Base-by-base conservation (phyloP, 2,797 vertebrate species). In the Catamblyrhynchus diadema region DNA sequence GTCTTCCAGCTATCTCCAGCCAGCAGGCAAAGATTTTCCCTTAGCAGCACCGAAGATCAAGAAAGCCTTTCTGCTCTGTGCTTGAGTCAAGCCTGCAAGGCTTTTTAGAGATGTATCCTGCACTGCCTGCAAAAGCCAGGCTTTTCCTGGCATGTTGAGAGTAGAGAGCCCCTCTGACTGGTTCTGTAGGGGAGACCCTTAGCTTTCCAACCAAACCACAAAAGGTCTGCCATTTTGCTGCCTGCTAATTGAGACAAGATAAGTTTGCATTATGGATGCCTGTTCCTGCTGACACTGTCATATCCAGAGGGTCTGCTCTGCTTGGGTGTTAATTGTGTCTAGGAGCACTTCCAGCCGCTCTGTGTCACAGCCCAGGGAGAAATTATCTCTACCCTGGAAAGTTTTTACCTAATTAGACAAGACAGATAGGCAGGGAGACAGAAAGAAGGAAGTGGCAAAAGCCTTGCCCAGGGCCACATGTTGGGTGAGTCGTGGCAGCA, bases 361-460 rank as follows among this genome's bases (percentile, higher is more conserved):
- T 9, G 0, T 80, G 66, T 64, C 69, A 54, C 73, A 69, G 64
- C 45, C 20, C 33, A 77, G 64, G 61, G 71, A 97, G 51, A 93
- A 70, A 42, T 0, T 1, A 81, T 88, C 90, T 96, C 87, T 94
- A 66, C 42, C 32, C 81, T 89, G 71, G 80, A 92, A 96, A 95
- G 93, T 74, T 95, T 93, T 95, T 88, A 79, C 88, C 86, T 90
- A 74, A 89, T 94, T 54, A 94, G 80, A 94, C 85, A 70, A 91
- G 83, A 70, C 71, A 77, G 72, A 72, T 32, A 81, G 61, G 24
- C 54, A 92, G 30, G 11, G 39, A 94, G 88, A 57, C 42, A 57
- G 81, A 93, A 88, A 92, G 72, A 81, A 93, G 85, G 84, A 94
- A 94, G 75, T 81, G 77, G 37, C 54, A 81, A 78, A 88, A 74